phyloP scores from a whole-genome alignment of 1,140 invertebrate genomes.

The Thalassaphorura encarpata region DNA sequence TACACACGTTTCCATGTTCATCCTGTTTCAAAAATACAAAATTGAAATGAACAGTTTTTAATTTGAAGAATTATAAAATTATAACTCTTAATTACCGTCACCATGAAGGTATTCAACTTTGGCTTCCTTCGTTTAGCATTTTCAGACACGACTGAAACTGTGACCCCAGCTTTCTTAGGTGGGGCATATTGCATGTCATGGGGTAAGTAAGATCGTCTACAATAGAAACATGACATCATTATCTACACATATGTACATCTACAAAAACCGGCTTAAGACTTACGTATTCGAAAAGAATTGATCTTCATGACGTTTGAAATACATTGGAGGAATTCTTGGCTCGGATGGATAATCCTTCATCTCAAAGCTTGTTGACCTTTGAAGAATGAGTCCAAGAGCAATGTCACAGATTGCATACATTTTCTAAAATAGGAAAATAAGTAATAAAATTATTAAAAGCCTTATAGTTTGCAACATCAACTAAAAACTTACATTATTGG shows the following conservation, averaged over 20 bases:
- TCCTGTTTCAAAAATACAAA: constrained; percentile 20
- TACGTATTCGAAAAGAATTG: constrained; percentile 54
- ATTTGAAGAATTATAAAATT: not conserved
- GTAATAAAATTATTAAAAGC: not conserved
- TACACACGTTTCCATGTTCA: constrained; percentile 33
- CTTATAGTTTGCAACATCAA: not conserved
- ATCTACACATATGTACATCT: not conserved
- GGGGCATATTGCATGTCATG: constrained; percentile 31
- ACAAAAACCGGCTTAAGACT: constrained; percentile 42
- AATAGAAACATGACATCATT: not conserved
- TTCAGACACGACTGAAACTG: constrained; percentile 20
- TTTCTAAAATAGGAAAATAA: constrained; percentile 56
- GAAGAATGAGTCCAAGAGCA: constrained; percentile 75
- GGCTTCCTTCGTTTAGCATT: constrained; percentile 20
- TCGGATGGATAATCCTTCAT: constrained; percentile 78
- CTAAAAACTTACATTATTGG: constrained; percentile 58
- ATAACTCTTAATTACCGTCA: not conserved
- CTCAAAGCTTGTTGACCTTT: constrained; percentile 76
- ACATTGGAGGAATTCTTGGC: constrained; percentile 72
- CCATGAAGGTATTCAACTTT: constrained; percentile 23
- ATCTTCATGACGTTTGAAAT: constrained; percentile 63
- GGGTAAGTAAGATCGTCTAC: constrained; percentile 23
- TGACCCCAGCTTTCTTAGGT: constrained; percentile 32
- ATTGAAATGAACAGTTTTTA: too few relatives aligned
- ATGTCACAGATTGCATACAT: constrained; percentile 92